Evolutionary conservation across 2,113 vertebrate species (phyloP), one percentile per base, ranked within the genome.

Genomic region (Clarias macrocephalus): DNA sequence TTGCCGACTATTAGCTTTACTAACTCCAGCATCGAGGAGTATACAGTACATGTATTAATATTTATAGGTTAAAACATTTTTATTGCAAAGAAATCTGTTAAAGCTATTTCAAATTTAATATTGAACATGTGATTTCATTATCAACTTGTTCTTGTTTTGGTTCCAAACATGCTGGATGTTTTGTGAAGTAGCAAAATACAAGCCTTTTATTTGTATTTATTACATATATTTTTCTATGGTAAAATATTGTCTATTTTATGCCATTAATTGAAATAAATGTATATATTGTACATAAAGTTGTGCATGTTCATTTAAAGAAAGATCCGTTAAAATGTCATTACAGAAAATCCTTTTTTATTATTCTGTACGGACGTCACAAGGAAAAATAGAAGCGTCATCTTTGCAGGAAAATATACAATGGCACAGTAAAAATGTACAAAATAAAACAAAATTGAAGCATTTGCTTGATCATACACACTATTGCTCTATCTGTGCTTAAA

Each of bases 231-330:
- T 96, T 96, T 95, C 95, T 95, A 95, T 95, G 94, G 94, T 95
- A 94, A 95, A 95, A 95, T 95, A 95, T 94, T 93, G 94, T 95
- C 93, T 95, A 95, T 96, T 95, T 96, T 96, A 95, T 95, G 95
- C 83, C 95, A 94, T 95, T 95, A 94, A 95, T 94, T 95, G 93
- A 93, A 95, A 95, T 95, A 87, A 95, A 95, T 96, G 95, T 96
- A 95, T 94, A 96, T 95, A 95, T 95, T 96, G 95, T 96, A 95
- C 94, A 95, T 95, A 96, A 89, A 88, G 88, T 79, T 48, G 90
- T 88, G 89, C 88, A 90, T 86, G 86, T 79, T 91, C 57, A 85
- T 83, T 91, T 21, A 76, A 86, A 84, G 21, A 10, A 54, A 10
- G 3, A n/a, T 76, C 65, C 3, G 0, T 68, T 30, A n/a, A 56